These are phyloP conservation scores for Punctoribates punctum DNA, from an alignment of 2,888 invertebrate species.

Conservation along the genomic window DNA sequence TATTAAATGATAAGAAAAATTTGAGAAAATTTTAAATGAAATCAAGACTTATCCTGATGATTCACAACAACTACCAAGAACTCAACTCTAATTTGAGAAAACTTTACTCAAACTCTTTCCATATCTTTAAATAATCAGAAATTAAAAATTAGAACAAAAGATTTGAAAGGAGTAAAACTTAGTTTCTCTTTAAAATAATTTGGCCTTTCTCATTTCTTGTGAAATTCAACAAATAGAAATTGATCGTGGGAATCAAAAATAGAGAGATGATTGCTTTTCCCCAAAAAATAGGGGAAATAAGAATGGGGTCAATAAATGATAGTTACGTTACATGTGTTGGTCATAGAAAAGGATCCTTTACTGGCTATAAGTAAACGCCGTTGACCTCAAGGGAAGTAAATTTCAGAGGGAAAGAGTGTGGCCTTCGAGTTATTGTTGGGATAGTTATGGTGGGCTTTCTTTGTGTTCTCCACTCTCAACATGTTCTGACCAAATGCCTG, in stretches of 20 bases:
- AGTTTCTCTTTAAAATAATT: too few relatives aligned
- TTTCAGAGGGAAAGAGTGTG: neutral
- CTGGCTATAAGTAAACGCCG: neutral
- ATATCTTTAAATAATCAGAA: too few relatives aligned
- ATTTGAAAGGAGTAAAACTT: too few relatives aligned
- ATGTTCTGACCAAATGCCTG: neutral
- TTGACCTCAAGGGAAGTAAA: slow-evolving; percentile 7
- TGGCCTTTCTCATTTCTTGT: too few relatives aligned
- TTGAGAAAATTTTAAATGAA: too few relatives aligned
- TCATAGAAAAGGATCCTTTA: neutral
- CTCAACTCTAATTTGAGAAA: too few relatives aligned
- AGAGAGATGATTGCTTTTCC: slow-evolving; percentile 7
- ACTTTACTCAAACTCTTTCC: too few relatives aligned
- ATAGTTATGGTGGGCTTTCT: neutral
- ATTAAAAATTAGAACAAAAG: too few relatives aligned
- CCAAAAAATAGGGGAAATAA: slow-evolving; percentile 21
- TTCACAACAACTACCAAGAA: too few relatives aligned
- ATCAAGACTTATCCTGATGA: too few relatives aligned
- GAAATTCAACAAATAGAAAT: too few relatives aligned
- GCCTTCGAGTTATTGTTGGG: slow-evolving; percentile 2
- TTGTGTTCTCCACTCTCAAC: neutral
- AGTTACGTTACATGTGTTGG: slow-evolving; percentile 15
- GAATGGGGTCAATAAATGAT: slow-evolving; percentile 33
- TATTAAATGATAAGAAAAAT: too few relatives aligned
- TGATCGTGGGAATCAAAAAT: slow-evolving; percentile 20